Conservation (phyloP, 2,888 invertebrate species). For the Periphyllus acericola region DNA sequence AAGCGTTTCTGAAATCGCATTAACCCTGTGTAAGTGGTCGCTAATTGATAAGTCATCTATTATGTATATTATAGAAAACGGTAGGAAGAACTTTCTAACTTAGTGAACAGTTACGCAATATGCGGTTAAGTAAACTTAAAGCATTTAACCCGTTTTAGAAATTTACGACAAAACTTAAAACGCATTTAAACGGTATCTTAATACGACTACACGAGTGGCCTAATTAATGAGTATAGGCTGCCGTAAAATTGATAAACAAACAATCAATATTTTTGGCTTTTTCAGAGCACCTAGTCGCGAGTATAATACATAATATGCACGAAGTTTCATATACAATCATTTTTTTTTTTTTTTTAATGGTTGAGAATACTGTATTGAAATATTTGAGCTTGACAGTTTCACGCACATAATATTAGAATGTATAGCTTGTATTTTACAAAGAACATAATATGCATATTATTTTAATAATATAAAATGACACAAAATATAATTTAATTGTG, state of each 20-base stretch:
- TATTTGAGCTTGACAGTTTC: slow-evolving; percentile 36
- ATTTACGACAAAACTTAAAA: slow-evolving; percentile 1
- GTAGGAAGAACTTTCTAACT: background rate
- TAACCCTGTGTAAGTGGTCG: slow-evolving; percentile 1
- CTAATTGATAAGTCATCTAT: slow-evolving; percentile 7
- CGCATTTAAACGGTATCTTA: background rate
- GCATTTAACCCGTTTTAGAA: background rate
- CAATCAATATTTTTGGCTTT: slow-evolving; percentile 19
- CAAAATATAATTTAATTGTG: background rate
- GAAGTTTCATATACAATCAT: background rate
- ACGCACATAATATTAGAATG: background rate
- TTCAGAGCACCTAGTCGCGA: slow-evolving; percentile 3
- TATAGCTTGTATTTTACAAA: slow-evolving; percentile 11
- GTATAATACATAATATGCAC: background rate
- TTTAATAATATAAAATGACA: slow-evolving; percentile 7
- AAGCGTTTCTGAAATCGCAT: background rate
- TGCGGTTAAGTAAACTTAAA: background rate
- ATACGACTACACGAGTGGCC: background rate
- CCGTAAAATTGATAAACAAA: background rate
- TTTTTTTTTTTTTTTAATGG: slow-evolving; percentile 6
- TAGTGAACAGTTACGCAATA: background rate
- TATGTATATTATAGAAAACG: background rate
- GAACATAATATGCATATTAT: background rate
- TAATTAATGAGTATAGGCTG: background rate
- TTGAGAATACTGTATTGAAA: background rate